Percentiles rank a stretch among this genome's conserved stretches.
These are phyloP conservation scores for Excalfactoria chinensis DNA, from an alignment of 2,113 vertebrate genomes.

Conservation along the genomic window DNA sequence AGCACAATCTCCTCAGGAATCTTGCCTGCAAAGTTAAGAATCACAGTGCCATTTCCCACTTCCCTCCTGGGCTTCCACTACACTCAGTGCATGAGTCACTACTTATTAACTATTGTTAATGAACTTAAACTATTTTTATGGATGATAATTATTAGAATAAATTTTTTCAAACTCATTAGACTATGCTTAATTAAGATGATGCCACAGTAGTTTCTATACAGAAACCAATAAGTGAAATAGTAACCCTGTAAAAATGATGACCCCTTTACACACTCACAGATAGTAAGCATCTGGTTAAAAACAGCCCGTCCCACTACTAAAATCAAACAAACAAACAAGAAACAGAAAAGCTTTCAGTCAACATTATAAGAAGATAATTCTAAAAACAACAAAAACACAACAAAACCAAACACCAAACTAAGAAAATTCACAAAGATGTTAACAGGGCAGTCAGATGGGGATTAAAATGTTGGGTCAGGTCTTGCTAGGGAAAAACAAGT, in stretches of 20 bases:
- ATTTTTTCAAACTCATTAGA: background rate
- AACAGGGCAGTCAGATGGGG: background rate
- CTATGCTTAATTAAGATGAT: background rate
- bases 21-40: background rate
- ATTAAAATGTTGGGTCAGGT: background rate
- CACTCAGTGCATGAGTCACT: background rate
- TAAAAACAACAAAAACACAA: fast-evolving
- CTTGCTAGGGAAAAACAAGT: background rate
- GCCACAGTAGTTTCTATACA: background rate
- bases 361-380: background rate
- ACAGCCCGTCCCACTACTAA: background rate
- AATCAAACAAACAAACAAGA: background rate
- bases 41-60: background rate
- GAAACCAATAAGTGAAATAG: background rate
- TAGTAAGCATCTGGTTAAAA: background rate
- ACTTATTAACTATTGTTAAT: background rate
- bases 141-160: background rate
- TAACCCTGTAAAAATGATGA: background rate
- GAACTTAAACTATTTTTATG: background rate
- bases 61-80: background rate
- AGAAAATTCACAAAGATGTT: background rate
- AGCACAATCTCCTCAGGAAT: background rate
- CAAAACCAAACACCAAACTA: background rate
- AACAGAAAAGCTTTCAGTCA: background rate
- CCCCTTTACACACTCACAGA: background rate